phyloP scores from a whole-genome alignment of 1,140 invertebrate species.

The Campodea augens region DNA sequence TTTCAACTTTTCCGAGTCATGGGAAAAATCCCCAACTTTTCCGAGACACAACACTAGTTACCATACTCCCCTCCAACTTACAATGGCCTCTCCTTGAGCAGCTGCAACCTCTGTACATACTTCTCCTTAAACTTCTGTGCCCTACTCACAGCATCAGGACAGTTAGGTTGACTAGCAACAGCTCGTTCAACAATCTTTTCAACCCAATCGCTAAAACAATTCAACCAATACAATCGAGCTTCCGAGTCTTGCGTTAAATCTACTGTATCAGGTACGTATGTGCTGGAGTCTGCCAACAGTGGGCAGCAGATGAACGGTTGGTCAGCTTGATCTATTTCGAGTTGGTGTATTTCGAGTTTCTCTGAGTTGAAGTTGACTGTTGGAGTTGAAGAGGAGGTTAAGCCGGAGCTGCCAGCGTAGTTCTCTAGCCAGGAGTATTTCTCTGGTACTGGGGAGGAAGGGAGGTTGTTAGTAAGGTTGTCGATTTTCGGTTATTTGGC shows the following conservation, averaged over 20 bases:
- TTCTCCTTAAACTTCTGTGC: slow-evolving; percentile 65
- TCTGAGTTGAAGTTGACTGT: slow-evolving; percentile 15
- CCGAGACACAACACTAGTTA: no score
- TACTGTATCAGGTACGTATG: slow-evolving; percentile 73
- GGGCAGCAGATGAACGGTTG: slow-evolving; percentile 40
- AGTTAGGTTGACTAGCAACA: slow-evolving; percentile 50
- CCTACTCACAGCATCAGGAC: slow-evolving; percentile 49
- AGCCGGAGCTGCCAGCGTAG: slow-evolving; percentile 49
- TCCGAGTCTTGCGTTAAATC: slow-evolving; percentile 67
- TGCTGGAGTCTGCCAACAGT: slow-evolving; percentile 34
- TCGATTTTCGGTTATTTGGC: no score
- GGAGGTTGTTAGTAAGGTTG: no score
- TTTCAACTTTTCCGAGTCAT: no score
- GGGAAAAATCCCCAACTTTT: no score
- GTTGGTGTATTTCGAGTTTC: slow-evolving; percentile 33
- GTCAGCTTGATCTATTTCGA: slow-evolving; percentile 47
- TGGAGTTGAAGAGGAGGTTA: slow-evolving; percentile 30
- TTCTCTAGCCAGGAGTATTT: slow-evolving; percentile 54
- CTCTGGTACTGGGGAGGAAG: slow-evolving; percentile 33
- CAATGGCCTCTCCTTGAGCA: slow-evolving; percentile 58
- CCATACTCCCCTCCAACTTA: no score
- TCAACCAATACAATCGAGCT: slow-evolving; percentile 73
- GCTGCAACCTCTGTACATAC: slow-evolving; percentile 58
- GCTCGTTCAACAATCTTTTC: slow-evolving; percentile 53
- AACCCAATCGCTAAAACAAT: slow-evolving; percentile 67